phyloP scores from a whole-genome alignment of 2,113 vertebrate genomes.

The Phyllopteryx taeniolatus region DNA sequence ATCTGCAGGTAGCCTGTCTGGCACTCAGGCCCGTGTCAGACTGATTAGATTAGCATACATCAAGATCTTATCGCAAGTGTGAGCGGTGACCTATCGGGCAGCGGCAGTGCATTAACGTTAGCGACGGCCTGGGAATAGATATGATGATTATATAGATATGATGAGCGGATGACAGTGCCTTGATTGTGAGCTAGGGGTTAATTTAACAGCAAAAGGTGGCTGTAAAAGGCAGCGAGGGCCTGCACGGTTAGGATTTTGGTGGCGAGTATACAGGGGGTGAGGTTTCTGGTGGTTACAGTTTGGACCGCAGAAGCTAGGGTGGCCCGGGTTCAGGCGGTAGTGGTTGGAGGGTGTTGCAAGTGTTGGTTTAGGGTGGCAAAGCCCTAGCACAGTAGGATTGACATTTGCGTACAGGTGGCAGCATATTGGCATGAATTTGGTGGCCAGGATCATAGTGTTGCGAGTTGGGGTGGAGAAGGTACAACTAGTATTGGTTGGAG shows the following conservation, averaged over 20 bases:
- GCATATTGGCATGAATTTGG: background rate
- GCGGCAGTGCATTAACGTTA: background rate
- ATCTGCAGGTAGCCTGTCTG: background rate
- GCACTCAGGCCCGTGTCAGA: background rate
- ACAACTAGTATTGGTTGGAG: background rate
- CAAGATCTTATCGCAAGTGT: background rate
- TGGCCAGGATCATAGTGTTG: too few species aligned
- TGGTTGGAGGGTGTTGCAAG: too few species aligned
- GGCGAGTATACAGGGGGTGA: background rate
- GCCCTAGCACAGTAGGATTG: background rate
- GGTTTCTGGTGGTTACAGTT: background rate
- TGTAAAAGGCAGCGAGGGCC: background rate
- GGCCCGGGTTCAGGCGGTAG: too few species aligned
- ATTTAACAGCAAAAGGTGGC: background rate
- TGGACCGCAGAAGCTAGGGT: too few species aligned
- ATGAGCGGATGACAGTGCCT: background rate
- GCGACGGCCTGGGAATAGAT: background rate
- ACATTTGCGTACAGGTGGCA: background rate
- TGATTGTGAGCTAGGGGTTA: background rate
- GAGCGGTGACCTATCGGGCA: background rate
- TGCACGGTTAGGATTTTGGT: background rate
- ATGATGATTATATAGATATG: background rate
- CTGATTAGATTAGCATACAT: slow-evolving; percentile 6
- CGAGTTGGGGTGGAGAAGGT: background rate
- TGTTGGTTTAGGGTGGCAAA: background rate